Evolutionary conservation across 2,797 vertebrate genomes (phyloP).

Genomic region (Diceros bicornis): DNA sequence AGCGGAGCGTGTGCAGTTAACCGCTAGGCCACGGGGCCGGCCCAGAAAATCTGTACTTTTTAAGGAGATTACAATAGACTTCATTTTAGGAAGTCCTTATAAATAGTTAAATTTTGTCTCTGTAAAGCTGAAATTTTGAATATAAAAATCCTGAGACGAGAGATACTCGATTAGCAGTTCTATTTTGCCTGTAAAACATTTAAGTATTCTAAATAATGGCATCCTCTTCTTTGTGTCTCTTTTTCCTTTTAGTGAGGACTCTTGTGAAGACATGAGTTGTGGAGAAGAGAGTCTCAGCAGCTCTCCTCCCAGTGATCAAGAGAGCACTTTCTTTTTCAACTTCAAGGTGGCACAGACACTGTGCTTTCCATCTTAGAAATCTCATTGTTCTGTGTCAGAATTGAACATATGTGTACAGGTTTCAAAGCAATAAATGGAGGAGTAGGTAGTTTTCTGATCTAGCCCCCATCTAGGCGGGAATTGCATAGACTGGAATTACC

Average conservation of each 20-base stretch:
- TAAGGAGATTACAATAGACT: background rate
- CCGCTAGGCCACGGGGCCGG: too few species aligned
- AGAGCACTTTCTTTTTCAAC: slow-evolving; percentile 94
- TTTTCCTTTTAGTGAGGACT: slow-evolving; percentile 93
- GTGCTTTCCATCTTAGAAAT: slow-evolving; percentile 84
- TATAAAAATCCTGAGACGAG: background rate
- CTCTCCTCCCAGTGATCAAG: slow-evolving; percentile 93
- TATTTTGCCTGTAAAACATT: background rate
- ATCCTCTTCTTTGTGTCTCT: background rate
- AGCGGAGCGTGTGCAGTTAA: too few species aligned
- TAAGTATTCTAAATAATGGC: background rate
- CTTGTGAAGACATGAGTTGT: slow-evolving; percentile 96
- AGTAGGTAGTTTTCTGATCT: slow-evolving; percentile 76
- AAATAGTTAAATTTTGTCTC: slow-evolving; percentile 8
- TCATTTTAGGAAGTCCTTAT: slow-evolving; percentile 23
- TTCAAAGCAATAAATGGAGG: slow-evolving; percentile 88
- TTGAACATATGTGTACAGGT: slow-evolving; percentile 75
- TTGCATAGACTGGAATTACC: slow-evolving; percentile 74
- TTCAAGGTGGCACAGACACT: slow-evolving; percentile 90
- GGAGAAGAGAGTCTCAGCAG: slow-evolving; percentile 96
- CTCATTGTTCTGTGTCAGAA: slow-evolving; percentile 77
- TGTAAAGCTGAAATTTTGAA: slow-evolving; percentile 54
- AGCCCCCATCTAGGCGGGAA: slow-evolving; percentile 77
- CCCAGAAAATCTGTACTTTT: background rate
- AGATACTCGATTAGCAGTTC: background rate